Percentiles rank a stretch among this genome's conserved stretches.
These are phyloP conservation scores for Ochotona curzoniae DNA, from an alignment of 2,113 vertebrate genomes.

Conservation along the genomic window DNA sequence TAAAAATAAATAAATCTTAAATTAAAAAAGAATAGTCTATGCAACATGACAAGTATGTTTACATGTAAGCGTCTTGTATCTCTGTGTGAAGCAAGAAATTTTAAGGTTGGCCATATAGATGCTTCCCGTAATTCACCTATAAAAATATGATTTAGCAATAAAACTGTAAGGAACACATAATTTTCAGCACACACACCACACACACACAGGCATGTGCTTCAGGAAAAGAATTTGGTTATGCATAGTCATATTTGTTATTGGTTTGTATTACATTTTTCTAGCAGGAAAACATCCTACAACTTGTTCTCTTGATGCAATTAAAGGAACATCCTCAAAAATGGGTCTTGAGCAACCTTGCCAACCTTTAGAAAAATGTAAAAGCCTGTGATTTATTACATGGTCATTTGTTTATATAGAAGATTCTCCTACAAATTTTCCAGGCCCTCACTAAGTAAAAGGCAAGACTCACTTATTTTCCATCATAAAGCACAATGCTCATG, in stretches of 20 bases:
- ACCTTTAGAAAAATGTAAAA: slow-evolving; percentile 13
- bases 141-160: slow-evolving; percentile 49
- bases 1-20: no score
- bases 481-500: background rate
- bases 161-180: background rate
- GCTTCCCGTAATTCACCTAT: slow-evolving; percentile 36
- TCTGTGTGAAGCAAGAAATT: slow-evolving; percentile 44
- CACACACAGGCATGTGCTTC: background rate
- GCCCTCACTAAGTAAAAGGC: background rate
- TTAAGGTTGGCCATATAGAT: background rate
- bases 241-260: background rate
- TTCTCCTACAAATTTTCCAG: background rate
- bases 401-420: background rate
- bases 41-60: slow-evolving; percentile 15
- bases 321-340: background rate
- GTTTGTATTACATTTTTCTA: background rate
- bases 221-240: slow-evolving; percentile 32
- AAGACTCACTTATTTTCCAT: background rate
- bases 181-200: slow-evolving; percentile 5
- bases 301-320: slow-evolving; percentile 9
- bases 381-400: background rate
- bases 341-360: background rate
- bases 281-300: background rate
- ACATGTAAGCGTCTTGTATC: background rate
- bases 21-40: background rate